Base-by-base conservation (phyloP, 1,140 invertebrate genomes). In the Heliothis subflexa region DNA sequence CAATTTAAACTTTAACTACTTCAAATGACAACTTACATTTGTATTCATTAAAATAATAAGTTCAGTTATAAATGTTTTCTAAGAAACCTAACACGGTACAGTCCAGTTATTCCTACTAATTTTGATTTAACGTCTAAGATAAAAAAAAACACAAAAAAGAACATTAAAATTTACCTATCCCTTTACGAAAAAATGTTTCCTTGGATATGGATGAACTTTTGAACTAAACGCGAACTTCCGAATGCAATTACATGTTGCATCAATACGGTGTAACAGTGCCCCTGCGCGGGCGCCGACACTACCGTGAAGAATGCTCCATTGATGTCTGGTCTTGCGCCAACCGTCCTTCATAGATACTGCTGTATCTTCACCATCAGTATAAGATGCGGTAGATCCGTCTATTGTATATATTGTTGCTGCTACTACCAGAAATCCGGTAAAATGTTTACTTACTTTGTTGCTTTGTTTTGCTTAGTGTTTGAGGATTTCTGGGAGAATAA, bases 1-100 rank as follows among this genome's bases (percentile, higher is more conserved):
- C 40, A 66, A 66, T 66, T 47, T 21, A 66, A 66, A 66, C 62
- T 66, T 47, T 16, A 47, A 66, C 40, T 47, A 64, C 61, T 9
- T 45, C 33, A n/a, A 64, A 64, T 64, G n/a, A 47, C 45, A 66
- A 49, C 40, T 66, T 66, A 66, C 45, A 40, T 66, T 49, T 12
- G 16, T 47, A 13, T 13, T 16, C 14, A 66, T 16, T 45, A 45
- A 11, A 21, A 66, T 66, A 66, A 66, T 66, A 16, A 18, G 16
- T 66, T 33, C n/a, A 40, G n/a, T 64, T 45, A 45, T 16, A 64
- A 40, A 16, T 59, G 55, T 0, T 16, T 47, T 66, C 40, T n/a
- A 18, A 66, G 3, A 16, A 10, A 33, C 57, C 18, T 33, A 14
- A 0, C 14, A 13, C 50, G 7, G 3, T 52, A n/a, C 50, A 52